phyloP scores from a whole-genome alignment of 2,113 vertebrate genomes.

The Corythoichthys intestinalis region DNA sequence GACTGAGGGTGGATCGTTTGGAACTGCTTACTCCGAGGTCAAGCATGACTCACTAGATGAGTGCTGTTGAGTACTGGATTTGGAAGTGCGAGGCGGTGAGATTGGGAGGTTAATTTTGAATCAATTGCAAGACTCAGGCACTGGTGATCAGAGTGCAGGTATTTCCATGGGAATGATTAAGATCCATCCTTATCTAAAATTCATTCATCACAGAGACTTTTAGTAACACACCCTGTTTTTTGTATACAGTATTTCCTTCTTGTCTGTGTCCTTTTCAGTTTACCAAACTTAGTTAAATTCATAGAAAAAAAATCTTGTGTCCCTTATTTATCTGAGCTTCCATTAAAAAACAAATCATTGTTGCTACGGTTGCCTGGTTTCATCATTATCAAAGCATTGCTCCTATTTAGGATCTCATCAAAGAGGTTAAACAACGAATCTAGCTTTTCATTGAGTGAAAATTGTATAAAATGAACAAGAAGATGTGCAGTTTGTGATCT shows the following conservation, averaged over 20 bases:
- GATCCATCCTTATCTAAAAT: slow-evolving; percentile 9
- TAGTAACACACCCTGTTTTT: background rate
- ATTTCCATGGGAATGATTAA: slow-evolving; percentile 2
- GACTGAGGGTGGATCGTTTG: slow-evolving; percentile 35
- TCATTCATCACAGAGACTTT: slow-evolving; percentile 19
- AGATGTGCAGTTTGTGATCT: slow-evolving; percentile 27
- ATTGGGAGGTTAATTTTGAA: slow-evolving; percentile 34
- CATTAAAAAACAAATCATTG: slow-evolving; percentile 65
- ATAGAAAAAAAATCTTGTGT: slow-evolving; percentile 31
- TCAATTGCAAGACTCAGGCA: slow-evolving; percentile 30
- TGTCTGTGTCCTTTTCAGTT: slow-evolving; percentile 22
- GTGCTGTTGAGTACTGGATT: slow-evolving; percentile 39
- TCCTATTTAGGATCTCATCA: slow-evolving; percentile 63
- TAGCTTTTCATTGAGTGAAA: slow-evolving; percentile 41
- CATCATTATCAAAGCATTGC: slow-evolving; percentile 58
- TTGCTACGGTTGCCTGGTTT: slow-evolving; percentile 58
- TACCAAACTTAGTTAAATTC: slow-evolving; percentile 11
- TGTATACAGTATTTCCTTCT: slow-evolving; percentile 13
- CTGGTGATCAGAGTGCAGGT: background rate
- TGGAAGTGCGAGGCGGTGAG: slow-evolving; percentile 38
- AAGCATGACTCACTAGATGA: slow-evolving; percentile 47
- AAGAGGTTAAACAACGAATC: slow-evolving; percentile 62
- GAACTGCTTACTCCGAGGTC: slow-evolving; percentile 45
- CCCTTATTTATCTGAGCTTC: slow-evolving; percentile 52
- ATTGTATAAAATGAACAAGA: slow-evolving; percentile 35